Evolutionary conservation across 2,113 vertebrate genomes (phyloP).

Genomic region (Triplophysa tibetana): DNA sequence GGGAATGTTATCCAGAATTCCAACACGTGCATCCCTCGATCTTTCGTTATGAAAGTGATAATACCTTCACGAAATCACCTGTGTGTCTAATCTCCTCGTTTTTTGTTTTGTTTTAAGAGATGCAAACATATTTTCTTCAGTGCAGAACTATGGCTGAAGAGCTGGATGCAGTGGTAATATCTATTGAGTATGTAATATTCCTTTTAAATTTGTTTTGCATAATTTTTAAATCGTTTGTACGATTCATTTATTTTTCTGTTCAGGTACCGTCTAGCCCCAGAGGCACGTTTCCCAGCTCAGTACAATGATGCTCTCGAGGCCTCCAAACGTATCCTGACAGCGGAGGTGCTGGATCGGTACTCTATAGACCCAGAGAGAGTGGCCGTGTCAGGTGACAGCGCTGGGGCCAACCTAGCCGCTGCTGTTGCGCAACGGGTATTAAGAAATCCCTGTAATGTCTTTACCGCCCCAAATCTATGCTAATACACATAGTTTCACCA

Average conservation of each 20-base stretch:
- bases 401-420: slow-evolving; percentile 93
- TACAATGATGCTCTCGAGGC: slow-evolving; percentile 82
- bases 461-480: no score
- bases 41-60: no score
- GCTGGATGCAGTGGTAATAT: slow-evolving; percentile 87
- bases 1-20: no score
- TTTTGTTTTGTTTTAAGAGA: background rate
- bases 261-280: slow-evolving; percentile 90
- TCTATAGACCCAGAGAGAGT: slow-evolving; percentile 81
- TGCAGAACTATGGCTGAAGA: slow-evolving; percentile 86
- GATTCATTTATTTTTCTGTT: background rate
- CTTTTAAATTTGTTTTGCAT: background rate
- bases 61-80: no score
- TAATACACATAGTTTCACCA: no score
- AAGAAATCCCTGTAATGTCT: background rate
- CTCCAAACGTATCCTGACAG: slow-evolving; percentile 81
- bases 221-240: background rate
- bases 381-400: slow-evolving; percentile 91
- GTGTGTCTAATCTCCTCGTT: background rate
- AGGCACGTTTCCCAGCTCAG: slow-evolving; percentile 86
- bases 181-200: slow-evolving; percentile 88
- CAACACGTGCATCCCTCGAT: no score
- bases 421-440: slow-evolving; percentile 89
- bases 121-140: slow-evolving; percentile 79
- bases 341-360: slow-evolving; percentile 76